Evolutionary conservation across 2,113 vertebrate species (phyloP), one percentile per base, ranked within the genome.

Genomic region (Tetrax tetrax): DNA sequence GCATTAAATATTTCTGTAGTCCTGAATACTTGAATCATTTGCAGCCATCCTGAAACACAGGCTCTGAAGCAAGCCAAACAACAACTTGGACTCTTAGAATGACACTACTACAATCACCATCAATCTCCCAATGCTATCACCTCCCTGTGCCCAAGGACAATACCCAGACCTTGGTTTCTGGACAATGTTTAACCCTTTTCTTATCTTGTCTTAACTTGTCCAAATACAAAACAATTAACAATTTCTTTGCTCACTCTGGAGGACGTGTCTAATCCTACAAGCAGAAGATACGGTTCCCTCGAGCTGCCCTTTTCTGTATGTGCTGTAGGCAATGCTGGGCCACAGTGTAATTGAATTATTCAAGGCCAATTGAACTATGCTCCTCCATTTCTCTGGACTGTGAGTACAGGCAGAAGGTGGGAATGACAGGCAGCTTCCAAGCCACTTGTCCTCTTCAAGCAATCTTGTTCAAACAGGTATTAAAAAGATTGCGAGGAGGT

Each of bases 111-210:
- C 10, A 66, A 13, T 43, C 28, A n/a, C 28, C 88, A 20, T 25
- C 20, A 35, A 15, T 71, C 84, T 75, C 31, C 28, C n/a, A 33
- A 15, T 33, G 29, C 20, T 74, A 14, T 80, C 59, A 38, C 68
- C 6, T 1, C 21, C 19, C 48, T 78, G 47, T 71, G 57, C 37
- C 29, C 43, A 56, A 75, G 66, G 65, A 68, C 48, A 66, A 51
- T 47, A 70, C 18, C 6, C 33, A 91, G 77, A 78, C 65, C 47
- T 75, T 60, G 25, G 17, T 82, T 91, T 89, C 51, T 71, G n/a
- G 57, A 59, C 57, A 87, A 91, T 89, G 77, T 81, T 97, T 87
- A 91, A 90, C 53, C 16, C 18, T 68, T 75, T 66, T 84, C 63
- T 91, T 86, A 92, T 92, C 93, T 93, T 66, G 28, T 69, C 63